Conservation (phyloP, 2,797 vertebrate genomes). For the Enteromius unitaeniatus region DNA sequence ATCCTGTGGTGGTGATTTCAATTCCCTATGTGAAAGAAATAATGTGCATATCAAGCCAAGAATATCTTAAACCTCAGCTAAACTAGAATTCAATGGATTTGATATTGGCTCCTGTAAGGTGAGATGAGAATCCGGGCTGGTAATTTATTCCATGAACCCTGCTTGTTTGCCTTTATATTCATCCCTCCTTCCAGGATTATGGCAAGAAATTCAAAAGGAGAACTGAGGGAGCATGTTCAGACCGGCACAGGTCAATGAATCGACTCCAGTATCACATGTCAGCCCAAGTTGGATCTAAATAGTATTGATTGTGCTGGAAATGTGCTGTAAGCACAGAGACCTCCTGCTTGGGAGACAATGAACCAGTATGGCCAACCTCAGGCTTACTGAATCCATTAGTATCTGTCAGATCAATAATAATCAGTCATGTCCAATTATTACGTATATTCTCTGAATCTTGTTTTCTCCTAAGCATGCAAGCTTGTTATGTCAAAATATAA, state of each 20-base stretch:
- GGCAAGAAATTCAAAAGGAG: background rate
- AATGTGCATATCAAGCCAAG: constrained; percentile 50
- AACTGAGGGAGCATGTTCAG: constrained; percentile 6
- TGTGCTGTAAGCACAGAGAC: constrained; percentile 7
- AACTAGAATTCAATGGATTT: constrained; percentile 5
- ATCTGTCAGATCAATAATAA: constrained; percentile 15
- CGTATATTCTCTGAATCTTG: background rate
- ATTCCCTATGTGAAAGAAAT: constrained; percentile 77
- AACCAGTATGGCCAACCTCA: background rate
- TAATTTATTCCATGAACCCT: constrained; percentile 18
- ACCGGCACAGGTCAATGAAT: constrained; percentile 16
- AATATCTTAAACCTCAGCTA: constrained; percentile 20
- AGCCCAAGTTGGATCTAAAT: background rate
- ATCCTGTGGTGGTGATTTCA: constrained; percentile 86
- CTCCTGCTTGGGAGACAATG: background rate
- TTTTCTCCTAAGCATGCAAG: background rate
- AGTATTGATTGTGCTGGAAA: constrained; percentile 24
- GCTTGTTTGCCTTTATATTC: constrained; percentile 16
- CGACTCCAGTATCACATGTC: background rate
- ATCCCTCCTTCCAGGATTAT: background rate
- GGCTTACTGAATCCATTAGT: background rate
- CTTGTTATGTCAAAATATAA: background rate
- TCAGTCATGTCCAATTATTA: background rate
- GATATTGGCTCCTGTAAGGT: background rate
- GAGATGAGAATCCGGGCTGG: background rate